Base-by-base conservation (phyloP, 2,888 invertebrate species). In the Thereva nobilitata region DNA sequence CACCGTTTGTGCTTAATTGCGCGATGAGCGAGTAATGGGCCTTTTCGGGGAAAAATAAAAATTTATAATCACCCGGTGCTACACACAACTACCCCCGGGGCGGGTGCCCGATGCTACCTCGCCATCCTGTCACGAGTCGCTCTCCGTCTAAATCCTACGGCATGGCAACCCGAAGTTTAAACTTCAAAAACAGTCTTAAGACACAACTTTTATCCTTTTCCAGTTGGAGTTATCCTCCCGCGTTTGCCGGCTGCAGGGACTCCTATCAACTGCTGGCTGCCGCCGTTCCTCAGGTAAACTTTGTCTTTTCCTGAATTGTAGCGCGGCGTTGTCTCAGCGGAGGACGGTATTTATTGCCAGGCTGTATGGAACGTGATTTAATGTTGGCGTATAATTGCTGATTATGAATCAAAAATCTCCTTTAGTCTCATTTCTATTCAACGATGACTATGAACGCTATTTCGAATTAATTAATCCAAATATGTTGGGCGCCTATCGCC, bases 1-100 rank as follows among this genome's bases (percentile, higher is more conserved):
- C 76, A 75, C 77, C 77, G 74, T 78, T 78, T 78, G 78, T 78
- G 78, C 75, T 77, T 78, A 78, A 78, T 78, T 78, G 78, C 77
- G 77, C 77, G 77, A 77, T 76, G 76, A 75, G 74, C 74, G 76
- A 77, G 76, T 77, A 77, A 77, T 77, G 76, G 69, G 45, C 35
- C 41, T 59, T 65, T 55, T 44, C 6, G 23, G 23, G 23, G 23
- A 23, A 23, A 45, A 64, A 64, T 54, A 45, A 64, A 64, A 64
- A 54, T 54, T 54, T 64, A 53, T 53, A 53, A 41, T 53, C 65
- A 65, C 55, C 65, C 55, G 53, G 37, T 23, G 54, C 9, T 54
- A 37, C 12, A 53, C 37, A 12, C 38, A 54, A 23, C 38, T 49
- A 41, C 44, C 10, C 10, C 44, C n/a, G 10, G n/a, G 23, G 41